Percentiles rank a stretch among this genome's conserved stretches.
These are phyloP conservation scores for Fringilla coelebs DNA, from an alignment of 2,797 vertebrate genomes.

Conservation along the genomic window DNA sequence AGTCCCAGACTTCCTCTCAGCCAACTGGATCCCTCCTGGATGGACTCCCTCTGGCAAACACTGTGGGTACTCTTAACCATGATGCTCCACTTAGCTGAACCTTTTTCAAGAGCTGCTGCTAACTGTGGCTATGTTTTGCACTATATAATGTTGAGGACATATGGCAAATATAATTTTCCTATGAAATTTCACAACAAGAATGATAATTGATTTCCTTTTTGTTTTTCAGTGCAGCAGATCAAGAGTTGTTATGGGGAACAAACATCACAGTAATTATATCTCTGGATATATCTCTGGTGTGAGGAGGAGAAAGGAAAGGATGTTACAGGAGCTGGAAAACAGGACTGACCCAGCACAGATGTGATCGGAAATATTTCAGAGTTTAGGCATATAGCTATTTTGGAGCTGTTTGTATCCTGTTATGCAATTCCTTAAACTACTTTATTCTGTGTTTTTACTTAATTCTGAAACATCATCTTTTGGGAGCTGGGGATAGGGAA, in stretches of 20 bases:
- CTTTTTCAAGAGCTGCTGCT: background rate
- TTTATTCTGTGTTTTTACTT: background rate
- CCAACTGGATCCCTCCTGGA: background rate
- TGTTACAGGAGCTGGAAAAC: background rate
- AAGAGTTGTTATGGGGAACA: background rate
- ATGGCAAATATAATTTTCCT: background rate
- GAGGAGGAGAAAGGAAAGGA: background rate
- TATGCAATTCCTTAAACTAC: background rate
- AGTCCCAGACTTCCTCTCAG: background rate
- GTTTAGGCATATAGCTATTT: background rate
- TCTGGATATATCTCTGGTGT: background rate
- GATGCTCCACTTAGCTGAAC: background rate
- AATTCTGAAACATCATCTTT: background rate
- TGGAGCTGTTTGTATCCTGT: background rate
- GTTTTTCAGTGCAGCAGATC: background rate
- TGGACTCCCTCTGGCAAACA: background rate
- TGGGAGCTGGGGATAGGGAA: background rate
- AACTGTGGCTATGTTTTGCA: background rate
- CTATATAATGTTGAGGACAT: background rate
- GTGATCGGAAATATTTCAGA: background rate
- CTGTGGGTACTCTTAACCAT: background rate
- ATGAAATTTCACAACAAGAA: background rate
- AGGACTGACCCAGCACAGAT: background rate
- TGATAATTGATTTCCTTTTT: background rate
- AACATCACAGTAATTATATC: background rate